Evolutionary conservation across 2,888 invertebrate species (phyloP).

Genomic region (Drosophila melanocephala): DNA sequence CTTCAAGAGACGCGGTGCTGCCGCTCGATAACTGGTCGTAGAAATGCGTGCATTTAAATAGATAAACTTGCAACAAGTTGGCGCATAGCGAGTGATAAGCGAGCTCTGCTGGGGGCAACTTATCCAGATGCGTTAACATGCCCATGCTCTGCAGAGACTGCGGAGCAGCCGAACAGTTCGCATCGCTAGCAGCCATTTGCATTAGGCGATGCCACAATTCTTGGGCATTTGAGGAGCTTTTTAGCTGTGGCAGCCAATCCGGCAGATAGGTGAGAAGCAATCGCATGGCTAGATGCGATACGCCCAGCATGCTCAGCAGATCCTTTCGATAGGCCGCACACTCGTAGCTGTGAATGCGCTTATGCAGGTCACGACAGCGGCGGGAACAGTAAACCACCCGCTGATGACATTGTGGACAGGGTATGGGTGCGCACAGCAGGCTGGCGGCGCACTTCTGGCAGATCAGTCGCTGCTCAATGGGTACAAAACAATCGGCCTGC

Average conservation of each 20-base stretch:
- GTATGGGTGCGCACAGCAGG: conserved; percentile 87
- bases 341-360: conserved; percentile 89
- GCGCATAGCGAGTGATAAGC: conserved; percentile 83
- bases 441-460: conserved; percentile 91
- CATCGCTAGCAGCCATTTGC: not conserved
- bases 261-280: conserved; percentile 86
- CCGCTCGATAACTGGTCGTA: conserved; percentile 86
- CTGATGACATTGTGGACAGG: conserved; percentile 89
- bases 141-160: conserved; percentile 62
- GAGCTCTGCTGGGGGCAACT: conserved; percentile 88
- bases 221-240: not conserved
- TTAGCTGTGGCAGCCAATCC: conserved; percentile 86
- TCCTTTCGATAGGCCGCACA: conserved; percentile 88
- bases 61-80: conserved; percentile 88
- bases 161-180: not conserved
- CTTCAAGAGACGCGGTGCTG: conserved; percentile 54
- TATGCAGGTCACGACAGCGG: conserved; percentile 87
- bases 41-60: conserved; percentile 89
- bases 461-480: conserved; percentile 86
- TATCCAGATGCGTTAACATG: conserved; percentile 89
- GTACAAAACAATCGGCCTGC: conserved; percentile 92
- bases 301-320: conserved; percentile 91
- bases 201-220: conserved; percentile 68
- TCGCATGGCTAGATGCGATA: conserved; percentile 86
- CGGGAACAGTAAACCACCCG: conserved; percentile 90